Base-by-base conservation (phyloP, 1,140 invertebrate genomes). In the Drosophila eugracilis region DNA sequence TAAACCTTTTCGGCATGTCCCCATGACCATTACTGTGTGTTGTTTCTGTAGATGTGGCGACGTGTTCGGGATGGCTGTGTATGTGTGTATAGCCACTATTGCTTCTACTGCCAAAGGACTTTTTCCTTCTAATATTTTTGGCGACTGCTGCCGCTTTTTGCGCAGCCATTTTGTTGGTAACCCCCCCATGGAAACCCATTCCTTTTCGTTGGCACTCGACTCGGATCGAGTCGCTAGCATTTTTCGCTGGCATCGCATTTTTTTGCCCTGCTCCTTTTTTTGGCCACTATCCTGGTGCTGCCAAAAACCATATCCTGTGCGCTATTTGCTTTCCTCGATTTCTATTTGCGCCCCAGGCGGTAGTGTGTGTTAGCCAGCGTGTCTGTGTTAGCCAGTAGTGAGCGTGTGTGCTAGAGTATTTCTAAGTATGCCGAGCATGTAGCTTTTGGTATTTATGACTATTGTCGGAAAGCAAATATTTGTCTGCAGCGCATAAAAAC, bases 371-470 rank as follows among this genome's bases (percentile, higher is more conserved):
- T n/a, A 14, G 48, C 19, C 15, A 19, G 52, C 47, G 59, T 76
- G 39, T 57, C 50, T 47, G 39, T 57, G 55, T 47, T 30, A 54
- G 45, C 47, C 28, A 57, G 57, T 60, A 59, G 58, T 65, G 49
- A 50, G 36, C 77, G 52, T 78, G 77, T 88, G 77, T 79, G 49
- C 21, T 21, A 22, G 52, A 66, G 70, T 76, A 71, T 78, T 88
- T 88, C 89, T 89, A 89, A 91, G 86, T 91, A 91, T 91, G 81
- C 89, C 74, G 89, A 78, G 86, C 89, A 91, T 91, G 89, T 91
- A 91, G 89, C 89, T 91, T 91, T 91, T 91, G 89, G 89, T 91
- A 91, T 91, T 91, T 91, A 91, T 91, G 89, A 91, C 89, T 91
- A 91, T 91, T 91, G 89, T 91, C 89, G 89, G 89, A 91, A 91